A percentile compares a stretch with the other conserved stretches of the same genome.
phyloP scores from a whole-genome alignment of 2,113 vertebrate genomes.

The Galeopterus variegatus region DNA sequence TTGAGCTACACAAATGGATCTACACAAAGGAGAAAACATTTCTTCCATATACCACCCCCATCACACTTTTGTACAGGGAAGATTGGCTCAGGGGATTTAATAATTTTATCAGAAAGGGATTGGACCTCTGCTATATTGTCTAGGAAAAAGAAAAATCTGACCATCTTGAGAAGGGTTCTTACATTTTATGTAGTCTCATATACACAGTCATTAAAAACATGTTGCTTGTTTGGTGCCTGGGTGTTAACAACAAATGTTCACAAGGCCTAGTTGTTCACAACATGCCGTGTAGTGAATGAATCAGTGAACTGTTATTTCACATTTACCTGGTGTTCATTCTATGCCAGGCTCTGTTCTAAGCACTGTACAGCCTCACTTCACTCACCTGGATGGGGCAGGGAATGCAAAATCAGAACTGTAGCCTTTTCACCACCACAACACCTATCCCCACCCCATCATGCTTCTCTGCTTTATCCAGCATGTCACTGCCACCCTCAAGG shows the following conservation, averaged over 20 bases:
- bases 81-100: neutral
- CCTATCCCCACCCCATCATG: neutral
- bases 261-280: neutral
- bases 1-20: neutral
- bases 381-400: neutral
- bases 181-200: neutral
- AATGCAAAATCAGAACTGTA: neutral
- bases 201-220: neutral
- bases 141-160: constrained; percentile 10
- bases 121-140: neutral
- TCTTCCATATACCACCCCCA: neutral
- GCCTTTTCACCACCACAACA: neutral
- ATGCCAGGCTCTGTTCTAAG: neutral
- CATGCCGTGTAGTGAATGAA: neutral
- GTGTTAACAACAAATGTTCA: neutral
- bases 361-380: neutral
- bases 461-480: constrained; percentile 85
- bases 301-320: neutral
- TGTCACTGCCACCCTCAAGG: constrained; percentile 92
- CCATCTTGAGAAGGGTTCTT: neutral
- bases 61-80: neutral
- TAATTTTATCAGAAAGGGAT: neutral
- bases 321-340: neutral
- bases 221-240: neutral
- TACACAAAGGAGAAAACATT: neutral